Percentiles rank a stretch among this genome's conserved stretches.
These are phyloP conservation scores for Steinernema hermaphroditum DNA, from an alignment of 2,888 invertebrate genomes.

Conservation along the genomic window DNA sequence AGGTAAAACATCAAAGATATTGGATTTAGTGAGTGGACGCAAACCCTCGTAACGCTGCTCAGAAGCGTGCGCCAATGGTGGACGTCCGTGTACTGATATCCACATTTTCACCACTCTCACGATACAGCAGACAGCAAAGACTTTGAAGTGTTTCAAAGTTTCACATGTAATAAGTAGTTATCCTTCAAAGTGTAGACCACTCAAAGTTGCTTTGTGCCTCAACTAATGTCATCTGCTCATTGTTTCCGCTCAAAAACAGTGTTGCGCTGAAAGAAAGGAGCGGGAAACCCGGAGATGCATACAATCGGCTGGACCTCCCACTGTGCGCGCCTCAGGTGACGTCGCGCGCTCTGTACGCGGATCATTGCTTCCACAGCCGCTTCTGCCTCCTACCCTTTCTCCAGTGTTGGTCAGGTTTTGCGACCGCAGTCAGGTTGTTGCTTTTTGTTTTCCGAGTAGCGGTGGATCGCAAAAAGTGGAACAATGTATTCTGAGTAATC, in stretches of 20 bases:
- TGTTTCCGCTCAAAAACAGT: constrained; percentile 21
- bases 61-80: too few species aligned
- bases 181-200: too few species aligned
- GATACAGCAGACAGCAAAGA: too few species aligned
- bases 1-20: too few species aligned
- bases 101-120: too few species aligned
- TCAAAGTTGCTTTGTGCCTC: too few species aligned
- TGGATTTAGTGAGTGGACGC: too few species aligned
- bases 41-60: too few species aligned
- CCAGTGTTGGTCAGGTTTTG: constrained; percentile 12
- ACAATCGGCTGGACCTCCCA: constrained; percentile 6
- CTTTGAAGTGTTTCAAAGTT: too few species aligned
- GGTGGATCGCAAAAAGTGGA: constrained; percentile 11
- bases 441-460: not conserved
- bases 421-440: not conserved
- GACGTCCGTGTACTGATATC: too few species aligned
- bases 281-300: constrained; percentile 16
- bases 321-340: constrained; percentile 25
- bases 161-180: too few species aligned
- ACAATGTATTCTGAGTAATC: constrained; percentile 6
- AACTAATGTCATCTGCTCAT: too few species aligned
- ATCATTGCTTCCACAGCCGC: not conserved
- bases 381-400: not conserved
- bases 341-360: constrained; percentile 12
- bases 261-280: constrained; percentile 11